Conservation (phyloP, 2,797 vertebrate species). For the Ctenochaetus hawaiiensis region DNA sequence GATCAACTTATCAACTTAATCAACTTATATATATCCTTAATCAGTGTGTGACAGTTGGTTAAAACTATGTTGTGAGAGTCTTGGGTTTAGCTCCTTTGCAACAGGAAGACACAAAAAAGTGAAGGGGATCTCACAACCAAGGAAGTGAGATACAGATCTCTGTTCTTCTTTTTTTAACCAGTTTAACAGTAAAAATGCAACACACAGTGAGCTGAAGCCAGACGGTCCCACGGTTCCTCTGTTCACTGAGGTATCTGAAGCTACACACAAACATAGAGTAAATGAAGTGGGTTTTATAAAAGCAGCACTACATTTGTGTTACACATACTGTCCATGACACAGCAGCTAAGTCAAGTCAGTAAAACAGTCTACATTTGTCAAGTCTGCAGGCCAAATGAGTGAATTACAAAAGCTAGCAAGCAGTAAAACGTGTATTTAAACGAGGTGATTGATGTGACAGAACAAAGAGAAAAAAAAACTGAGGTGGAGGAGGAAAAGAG, state of each 20-base stretch:
- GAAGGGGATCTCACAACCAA: conserved; percentile 22
- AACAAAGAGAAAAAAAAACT: background rate
- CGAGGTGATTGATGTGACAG: background rate
- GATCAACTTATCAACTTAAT: background rate
- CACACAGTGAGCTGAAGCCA: background rate
- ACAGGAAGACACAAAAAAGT: conserved; percentile 48
- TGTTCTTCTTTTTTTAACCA: conserved; percentile 20
- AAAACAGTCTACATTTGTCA: background rate
- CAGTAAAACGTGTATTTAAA: background rate
- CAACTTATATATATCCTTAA: background rate
- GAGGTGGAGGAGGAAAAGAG: background rate
- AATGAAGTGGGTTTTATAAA: conserved; percentile 13
- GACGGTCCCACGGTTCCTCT: background rate
- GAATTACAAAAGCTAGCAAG: background rate
- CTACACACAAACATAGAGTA: background rate
- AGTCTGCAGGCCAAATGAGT: background rate
- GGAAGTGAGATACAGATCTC: conserved; percentile 69
- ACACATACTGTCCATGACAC: conserved; percentile 20
- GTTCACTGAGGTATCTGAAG: conserved; percentile 24
- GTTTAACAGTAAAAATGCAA: conserved; percentile 1
- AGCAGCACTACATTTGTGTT: background rate
- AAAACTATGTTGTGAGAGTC: background rate
- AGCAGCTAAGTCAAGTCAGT: background rate
- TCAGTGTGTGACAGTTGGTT: background rate
- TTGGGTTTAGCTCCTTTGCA: background rate